phyloP scores from a whole-genome alignment of 1,140 invertebrate species.

The Metaphire vulgaris region DNA sequence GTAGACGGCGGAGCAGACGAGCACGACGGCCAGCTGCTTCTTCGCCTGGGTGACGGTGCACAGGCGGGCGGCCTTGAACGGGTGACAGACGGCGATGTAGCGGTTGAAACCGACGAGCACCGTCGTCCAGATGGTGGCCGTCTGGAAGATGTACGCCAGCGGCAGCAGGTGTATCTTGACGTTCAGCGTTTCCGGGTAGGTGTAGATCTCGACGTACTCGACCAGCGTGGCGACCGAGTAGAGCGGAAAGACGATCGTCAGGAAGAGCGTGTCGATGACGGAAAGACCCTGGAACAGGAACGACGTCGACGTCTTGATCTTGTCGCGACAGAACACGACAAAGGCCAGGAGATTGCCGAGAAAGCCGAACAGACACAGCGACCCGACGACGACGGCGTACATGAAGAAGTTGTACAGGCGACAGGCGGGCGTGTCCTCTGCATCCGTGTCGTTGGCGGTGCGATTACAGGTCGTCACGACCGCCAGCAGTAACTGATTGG shows the following conservation, averaged over 20 bases:
- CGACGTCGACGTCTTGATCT: constrained; percentile 17
- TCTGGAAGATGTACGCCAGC: constrained; percentile 20
- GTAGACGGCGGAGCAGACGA: constrained; percentile 19
- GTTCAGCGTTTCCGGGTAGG: background rate
- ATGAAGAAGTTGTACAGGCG: constrained; percentile 6
- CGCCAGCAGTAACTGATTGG: too few relatives aligned
- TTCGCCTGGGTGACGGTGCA: constrained; percentile 26
- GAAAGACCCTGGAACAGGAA: constrained; percentile 27
- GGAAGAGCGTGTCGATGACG: constrained; percentile 23
- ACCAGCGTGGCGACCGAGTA: background rate
- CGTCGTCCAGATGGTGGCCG: constrained; percentile 29
- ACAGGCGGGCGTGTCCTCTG: too few relatives aligned
- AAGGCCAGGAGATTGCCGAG: constrained; percentile 21
- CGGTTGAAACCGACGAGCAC: constrained; percentile 27
- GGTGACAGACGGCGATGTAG: constrained; percentile 30
- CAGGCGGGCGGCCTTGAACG: constrained; percentile 26
- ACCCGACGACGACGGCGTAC: constrained; percentile 15
- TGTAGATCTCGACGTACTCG: background rate
- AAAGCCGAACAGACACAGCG: constrained; percentile 15
- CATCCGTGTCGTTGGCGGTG: too few relatives aligned
- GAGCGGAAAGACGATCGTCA: constrained; percentile 18
- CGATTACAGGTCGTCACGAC: too few relatives aligned
- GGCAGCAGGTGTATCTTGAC: constrained; percentile 19
- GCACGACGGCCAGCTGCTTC: constrained; percentile 25
- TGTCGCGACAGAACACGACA: constrained; percentile 27